phyloP scores from a whole-genome alignment of 2,888 invertebrate genomes.

The Seladonia tumulorum region DNA sequence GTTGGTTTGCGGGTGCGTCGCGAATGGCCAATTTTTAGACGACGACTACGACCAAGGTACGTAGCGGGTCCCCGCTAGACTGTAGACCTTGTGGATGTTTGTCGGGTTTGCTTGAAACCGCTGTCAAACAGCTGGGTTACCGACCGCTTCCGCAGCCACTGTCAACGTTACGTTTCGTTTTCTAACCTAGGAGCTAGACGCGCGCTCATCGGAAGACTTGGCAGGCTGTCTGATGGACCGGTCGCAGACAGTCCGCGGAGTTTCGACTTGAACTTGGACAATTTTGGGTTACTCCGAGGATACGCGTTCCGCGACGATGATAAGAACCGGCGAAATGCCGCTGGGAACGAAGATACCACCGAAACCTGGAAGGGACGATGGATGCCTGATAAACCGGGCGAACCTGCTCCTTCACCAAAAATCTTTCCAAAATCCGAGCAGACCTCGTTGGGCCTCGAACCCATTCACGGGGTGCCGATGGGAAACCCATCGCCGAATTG shows the following conservation, averaged over 20 bases:
- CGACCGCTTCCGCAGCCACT: not conserved
- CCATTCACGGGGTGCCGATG: slow-evolving; percentile 85
- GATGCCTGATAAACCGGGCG: slow-evolving; percentile 80
- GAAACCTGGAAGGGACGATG: slow-evolving; percentile 83
- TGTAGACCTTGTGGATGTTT: not conserved
- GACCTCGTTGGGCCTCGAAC: not conserved
- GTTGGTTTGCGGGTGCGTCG: slow-evolving; percentile 4
- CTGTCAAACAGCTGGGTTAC: not conserved
- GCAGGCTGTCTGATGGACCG: not conserved
- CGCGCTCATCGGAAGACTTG: not conserved
- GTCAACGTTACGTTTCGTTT: not conserved
- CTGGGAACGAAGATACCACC: slow-evolving; percentile 61
- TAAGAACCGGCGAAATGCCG: slow-evolving; percentile 53
- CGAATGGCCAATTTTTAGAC: not conserved
- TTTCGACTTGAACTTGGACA: not conserved
- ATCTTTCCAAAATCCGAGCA: slow-evolving; percentile 52
- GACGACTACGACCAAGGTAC: slow-evolving; percentile 21
- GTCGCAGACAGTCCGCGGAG: slow-evolving; percentile 8
- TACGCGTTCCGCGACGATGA: not conserved
- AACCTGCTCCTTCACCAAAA: slow-evolving; percentile 75
- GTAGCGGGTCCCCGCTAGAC: not conserved
- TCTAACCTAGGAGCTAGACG: not conserved
- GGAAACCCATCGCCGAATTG: slow-evolving; percentile 85
- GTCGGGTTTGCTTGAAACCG: not conserved
- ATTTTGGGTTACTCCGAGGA: not conserved